Evolutionary conservation across 1,140 invertebrate species (phyloP).

Genomic region (Zaprionus davidi): DNA sequence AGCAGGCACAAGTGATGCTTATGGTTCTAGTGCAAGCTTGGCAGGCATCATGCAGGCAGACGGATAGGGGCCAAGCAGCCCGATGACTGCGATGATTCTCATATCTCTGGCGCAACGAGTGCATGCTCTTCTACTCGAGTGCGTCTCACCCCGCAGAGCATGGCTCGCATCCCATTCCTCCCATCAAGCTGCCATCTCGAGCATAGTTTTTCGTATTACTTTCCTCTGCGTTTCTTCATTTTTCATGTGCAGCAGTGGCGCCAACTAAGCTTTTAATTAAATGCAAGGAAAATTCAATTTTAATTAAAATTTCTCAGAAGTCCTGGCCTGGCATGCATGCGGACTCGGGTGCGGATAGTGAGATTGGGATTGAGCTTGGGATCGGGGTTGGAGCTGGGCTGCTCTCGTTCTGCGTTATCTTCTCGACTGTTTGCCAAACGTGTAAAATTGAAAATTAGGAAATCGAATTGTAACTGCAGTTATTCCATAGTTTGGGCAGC

Average conservation of each 20-base stretch:
- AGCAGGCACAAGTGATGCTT: conserved; percentile 39
- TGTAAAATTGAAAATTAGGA: conserved; percentile 83
- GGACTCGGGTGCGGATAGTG: conserved; percentile 40
- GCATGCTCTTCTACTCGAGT: conserved; percentile 73
- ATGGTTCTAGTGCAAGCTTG: conserved; percentile 22
- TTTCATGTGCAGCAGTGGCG: conserved; percentile 52
- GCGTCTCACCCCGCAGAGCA: conserved; percentile 10
- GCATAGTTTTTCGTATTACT: conserved; percentile 67
- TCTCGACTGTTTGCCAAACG: conserved; percentile 76
- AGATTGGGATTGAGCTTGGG: conserved; percentile 25
- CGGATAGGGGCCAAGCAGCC: background rate
- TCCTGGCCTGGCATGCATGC: conserved; percentile 60
- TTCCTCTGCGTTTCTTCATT: conserved; percentile 56
- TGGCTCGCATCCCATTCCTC: background rate
- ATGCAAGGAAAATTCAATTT: conserved; percentile 82
- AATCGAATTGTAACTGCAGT: conserved; percentile 73
- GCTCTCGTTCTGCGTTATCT: conserved; percentile 43
- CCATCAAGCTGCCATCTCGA: conserved; percentile 26
- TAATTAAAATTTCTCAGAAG: conserved; percentile 81
- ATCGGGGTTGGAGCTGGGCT: conserved; percentile 25
- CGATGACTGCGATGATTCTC: conserved; percentile 68
- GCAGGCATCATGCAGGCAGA: conserved; percentile 3
- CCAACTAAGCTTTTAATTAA: conserved; percentile 80
- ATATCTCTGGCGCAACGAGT: conserved; percentile 68
- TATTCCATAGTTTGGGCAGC: background rate